Conservation (phyloP, 37 sponge, comb jelly and placozoan genomes). For the Halichondria panicea region DNA sequence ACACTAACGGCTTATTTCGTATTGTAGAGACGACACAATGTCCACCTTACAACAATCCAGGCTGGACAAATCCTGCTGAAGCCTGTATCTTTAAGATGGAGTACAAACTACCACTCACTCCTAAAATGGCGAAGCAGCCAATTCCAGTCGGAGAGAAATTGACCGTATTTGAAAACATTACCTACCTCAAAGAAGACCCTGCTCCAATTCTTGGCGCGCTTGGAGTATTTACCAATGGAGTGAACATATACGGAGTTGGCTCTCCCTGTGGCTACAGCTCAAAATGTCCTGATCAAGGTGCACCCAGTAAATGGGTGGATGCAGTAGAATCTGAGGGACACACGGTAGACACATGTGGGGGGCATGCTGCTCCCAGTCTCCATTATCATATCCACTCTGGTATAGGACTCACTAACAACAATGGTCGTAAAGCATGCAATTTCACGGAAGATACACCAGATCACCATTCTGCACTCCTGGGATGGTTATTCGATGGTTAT, state of each 20-base stretch:
- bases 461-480: slow-evolving; percentile 62
- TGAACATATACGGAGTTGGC: slow-evolving; percentile 71
- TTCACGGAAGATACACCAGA: slow-evolving; percentile 52
- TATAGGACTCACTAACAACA: slow-evolving; percentile 15
- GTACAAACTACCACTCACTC: slow-evolving; percentile 37
- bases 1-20: slow-evolving; percentile 22
- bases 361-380: slow-evolving; percentile 51
- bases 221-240: slow-evolving; percentile 65
- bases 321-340: slow-evolving; percentile 79
- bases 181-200: slow-evolving; percentile 65
- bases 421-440: slow-evolving; percentile 16
- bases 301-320: slow-evolving; percentile 60
- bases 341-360: slow-evolving; percentile 64
- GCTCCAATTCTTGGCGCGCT: slow-evolving; percentile 53
- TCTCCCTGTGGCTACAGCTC: slow-evolving; percentile 75
- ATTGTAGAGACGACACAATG: slow-evolving; percentile 34
- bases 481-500: slow-evolving; percentile 76
- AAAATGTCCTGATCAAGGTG: slow-evolving; percentile 47
- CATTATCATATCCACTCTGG: slow-evolving; percentile 67
- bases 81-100: slow-evolving; percentile 33
- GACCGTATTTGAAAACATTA: slow-evolving; percentile 24
- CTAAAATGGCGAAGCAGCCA: slow-evolving; percentile 20
- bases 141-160: slow-evolving; percentile 49
- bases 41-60: slow-evolving; percentile 61
- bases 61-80: slow-evolving; percentile 48